These are phyloP conservation scores for Hemibagrus guttatus DNA, from an alignment of 2,797 vertebrate genomes.

Conservation along the genomic window DNA sequence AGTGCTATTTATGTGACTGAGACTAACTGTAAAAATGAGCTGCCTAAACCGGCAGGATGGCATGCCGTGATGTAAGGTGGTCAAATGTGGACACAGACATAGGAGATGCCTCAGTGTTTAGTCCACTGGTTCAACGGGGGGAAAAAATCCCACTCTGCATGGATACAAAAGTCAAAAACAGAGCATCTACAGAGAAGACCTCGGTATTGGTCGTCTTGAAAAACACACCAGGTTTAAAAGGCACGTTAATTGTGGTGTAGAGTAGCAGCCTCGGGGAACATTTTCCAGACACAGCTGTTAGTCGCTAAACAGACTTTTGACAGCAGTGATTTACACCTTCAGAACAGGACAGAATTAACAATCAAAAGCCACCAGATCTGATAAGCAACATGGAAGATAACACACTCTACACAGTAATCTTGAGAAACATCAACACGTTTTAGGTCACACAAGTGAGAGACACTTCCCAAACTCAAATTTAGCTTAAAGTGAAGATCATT, in stretches of 20 bases:
- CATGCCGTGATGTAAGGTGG: conserved; percentile 16
- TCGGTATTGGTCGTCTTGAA: neutral
- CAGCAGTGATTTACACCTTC: conserved; percentile 34
- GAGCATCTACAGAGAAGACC: neutral
- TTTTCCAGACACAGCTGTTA: conserved; percentile 49
- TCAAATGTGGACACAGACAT: conserved; percentile 27
- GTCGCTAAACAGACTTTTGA: conserved; percentile 30
- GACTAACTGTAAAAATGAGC: neutral
- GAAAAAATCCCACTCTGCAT: neutral
- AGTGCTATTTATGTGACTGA: conserved; percentile 23
- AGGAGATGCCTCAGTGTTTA: neutral
- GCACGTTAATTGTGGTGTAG: conserved; percentile 30
- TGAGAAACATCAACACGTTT: neutral
- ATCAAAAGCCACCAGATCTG: neutral
- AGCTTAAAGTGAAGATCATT: neutral
- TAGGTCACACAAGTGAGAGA: neutral
- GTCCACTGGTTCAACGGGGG: neutral
- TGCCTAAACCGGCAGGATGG: neutral
- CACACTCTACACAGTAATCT: neutral
- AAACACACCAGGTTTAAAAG: conserved; percentile 25
- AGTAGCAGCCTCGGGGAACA: conserved; percentile 22
- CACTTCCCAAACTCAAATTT: neutral
- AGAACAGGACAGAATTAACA: conserved; percentile 13
- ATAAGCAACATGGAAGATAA: neutral
- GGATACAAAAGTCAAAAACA: conserved; percentile 22